A percentile compares a stretch with the other conserved stretches of the same genome.
Conservation (phyloP, 2,888 invertebrate species). For the Dryadula phaetusa region DNA sequence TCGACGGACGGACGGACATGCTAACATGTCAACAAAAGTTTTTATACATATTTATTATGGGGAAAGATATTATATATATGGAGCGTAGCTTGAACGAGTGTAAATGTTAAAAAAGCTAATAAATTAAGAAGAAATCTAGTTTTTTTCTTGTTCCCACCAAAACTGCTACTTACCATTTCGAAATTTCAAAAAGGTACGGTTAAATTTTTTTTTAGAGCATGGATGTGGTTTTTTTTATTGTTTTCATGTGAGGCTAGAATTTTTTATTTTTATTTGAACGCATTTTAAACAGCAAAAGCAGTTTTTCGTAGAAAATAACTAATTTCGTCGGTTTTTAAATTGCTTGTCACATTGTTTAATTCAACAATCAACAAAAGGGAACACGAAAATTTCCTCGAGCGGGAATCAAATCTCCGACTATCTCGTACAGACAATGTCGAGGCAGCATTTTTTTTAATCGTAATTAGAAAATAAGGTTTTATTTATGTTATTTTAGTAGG, state of each 20-base stretch:
- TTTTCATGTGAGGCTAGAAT: slow-evolving; percentile 29
- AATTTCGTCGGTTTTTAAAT: no score
- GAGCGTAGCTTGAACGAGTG: slow-evolving; percentile 67
- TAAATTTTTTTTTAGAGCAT: slow-evolving; percentile 61
- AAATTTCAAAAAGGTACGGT: slow-evolving; percentile 45
- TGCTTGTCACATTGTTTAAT: no score
- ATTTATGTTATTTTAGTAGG: slow-evolving; percentile 21
- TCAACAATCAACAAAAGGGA: no score
- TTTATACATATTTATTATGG: slow-evolving; percentile 54
- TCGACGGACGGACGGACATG: no score
- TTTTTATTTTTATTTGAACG: slow-evolving; percentile 39
- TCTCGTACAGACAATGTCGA: neutral
- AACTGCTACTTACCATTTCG: slow-evolving; percentile 25
- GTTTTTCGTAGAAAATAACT: no score
- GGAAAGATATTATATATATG: slow-evolving; percentile 50
- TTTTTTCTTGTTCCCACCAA: slow-evolving; percentile 52
- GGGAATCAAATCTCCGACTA: neutral
- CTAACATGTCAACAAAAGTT: slow-evolving; percentile 26
- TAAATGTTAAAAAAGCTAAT: slow-evolving; percentile 74
- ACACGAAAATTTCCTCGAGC: neutral
- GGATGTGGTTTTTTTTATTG: slow-evolving; percentile 56
- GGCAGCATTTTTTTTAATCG: neutral
- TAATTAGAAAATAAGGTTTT: neutral
- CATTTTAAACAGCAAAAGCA: slow-evolving; percentile 31
- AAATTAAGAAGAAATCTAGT: slow-evolving; percentile 51